Percentiles rank a stretch among this genome's conserved stretches.
These are phyloP conservation scores for Nothoprocta perdicaria DNA, from an alignment of 2,113 vertebrate genomes.

Conservation along the genomic window DNA sequence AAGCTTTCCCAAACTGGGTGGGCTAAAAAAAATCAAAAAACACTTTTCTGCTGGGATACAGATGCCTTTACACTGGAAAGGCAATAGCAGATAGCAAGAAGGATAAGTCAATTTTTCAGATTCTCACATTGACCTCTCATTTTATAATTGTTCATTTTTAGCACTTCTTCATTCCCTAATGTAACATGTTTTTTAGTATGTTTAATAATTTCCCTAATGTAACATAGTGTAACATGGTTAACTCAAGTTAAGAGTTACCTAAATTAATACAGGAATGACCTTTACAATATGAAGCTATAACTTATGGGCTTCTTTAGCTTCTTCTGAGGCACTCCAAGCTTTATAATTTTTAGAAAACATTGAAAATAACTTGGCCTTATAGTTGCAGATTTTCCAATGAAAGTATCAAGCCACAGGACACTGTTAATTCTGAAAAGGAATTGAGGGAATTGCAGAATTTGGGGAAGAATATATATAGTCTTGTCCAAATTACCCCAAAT, in stretches of 20 bases:
- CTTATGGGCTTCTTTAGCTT: neutral
- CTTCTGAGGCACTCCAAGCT: neutral
- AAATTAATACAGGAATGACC: neutral
- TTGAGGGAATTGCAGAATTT: neutral
- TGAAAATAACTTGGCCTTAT: neutral
- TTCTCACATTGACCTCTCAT: neutral
- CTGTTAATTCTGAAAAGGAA: neutral
- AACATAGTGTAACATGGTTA: neutral
- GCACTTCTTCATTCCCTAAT: neutral
- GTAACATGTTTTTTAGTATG: neutral
- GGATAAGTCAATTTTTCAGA: neutral
- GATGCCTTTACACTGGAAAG: neutral
- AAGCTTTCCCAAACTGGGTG: neutral
- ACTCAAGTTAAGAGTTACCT: neutral
- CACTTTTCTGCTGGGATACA: neutral
- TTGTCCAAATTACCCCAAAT: neutral
- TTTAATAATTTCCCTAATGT: neutral
- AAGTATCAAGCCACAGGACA: neutral
- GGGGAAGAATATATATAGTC: neutral
- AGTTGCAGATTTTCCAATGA: neutral
- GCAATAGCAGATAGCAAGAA: neutral
- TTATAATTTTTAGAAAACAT: neutral
- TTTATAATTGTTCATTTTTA: neutral
- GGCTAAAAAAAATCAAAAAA: fast-evolving
- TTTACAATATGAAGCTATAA: neutral